A percentile compares a stretch with the other conserved stretches of the same genome.
Conservation (phyloP, 1,140 invertebrate species). For the Drosophila pruinosa region DNA sequence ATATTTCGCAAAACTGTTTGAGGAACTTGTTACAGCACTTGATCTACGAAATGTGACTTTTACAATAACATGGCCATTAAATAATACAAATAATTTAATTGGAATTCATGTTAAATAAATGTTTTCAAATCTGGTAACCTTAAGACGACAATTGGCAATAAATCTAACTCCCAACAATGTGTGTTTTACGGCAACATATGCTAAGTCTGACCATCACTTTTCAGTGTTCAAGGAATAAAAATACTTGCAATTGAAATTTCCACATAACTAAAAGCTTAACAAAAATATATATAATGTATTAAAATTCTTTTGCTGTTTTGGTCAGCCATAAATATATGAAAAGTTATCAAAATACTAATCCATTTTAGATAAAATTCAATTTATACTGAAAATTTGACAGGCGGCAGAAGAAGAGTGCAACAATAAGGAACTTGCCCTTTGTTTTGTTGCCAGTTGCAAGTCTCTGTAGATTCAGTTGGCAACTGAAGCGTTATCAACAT, state of each 20-base stretch:
- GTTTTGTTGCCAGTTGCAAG: constrained; percentile 6
- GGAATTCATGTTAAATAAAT: not conserved
- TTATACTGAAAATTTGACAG: not conserved
- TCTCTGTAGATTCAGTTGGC: constrained; percentile 34
- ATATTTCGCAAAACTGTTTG: constrained; percentile 21
- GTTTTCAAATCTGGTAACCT: not conserved
- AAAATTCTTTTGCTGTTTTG: too few relatives aligned
- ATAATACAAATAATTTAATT: constrained; percentile 1
- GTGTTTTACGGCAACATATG: too few relatives aligned
- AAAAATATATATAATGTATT: too few relatives aligned
- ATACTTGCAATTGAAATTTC: too few relatives aligned
- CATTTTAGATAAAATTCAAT: too few relatives aligned
- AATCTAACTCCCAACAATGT: too few relatives aligned
- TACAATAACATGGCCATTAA: constrained; percentile 23
- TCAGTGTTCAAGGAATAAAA: too few relatives aligned
- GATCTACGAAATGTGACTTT: constrained; percentile 40
- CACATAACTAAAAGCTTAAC: too few relatives aligned
- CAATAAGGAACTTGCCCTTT: constrained; percentile 20
- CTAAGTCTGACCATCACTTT: too few relatives aligned
- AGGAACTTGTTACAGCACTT: constrained; percentile 16
- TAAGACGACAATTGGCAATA: not conserved
- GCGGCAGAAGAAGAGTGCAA: not conserved
- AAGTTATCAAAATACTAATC: too few relatives aligned
- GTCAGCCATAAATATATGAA: too few relatives aligned
- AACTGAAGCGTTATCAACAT: constrained; percentile 77